Percentiles rank a stretch among this genome's conserved stretches.
Conservation (phyloP, 53 echinoderm and acorn worm genomes). For the Hippasteria phrygiana region DNA sequence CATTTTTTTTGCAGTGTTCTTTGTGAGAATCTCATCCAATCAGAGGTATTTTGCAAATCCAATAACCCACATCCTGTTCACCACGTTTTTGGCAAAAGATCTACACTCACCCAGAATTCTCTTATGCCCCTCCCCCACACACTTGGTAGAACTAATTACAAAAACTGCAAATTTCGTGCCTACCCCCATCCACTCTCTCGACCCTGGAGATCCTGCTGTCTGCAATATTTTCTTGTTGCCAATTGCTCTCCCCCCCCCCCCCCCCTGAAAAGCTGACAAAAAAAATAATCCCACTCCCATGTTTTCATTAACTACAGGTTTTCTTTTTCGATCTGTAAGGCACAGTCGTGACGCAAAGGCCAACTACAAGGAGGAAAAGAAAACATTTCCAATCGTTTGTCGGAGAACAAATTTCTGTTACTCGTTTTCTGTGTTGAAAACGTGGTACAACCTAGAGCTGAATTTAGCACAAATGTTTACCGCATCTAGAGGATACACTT, state of each 20-base stretch:
- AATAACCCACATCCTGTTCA: not conserved
- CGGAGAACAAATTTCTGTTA: too few relatives aligned
- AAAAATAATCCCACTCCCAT: not conserved
- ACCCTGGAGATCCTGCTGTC: conserved; percentile 35
- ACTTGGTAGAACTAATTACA: conserved; percentile 41
- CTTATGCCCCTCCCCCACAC: not conserved
- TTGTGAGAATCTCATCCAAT: too few relatives aligned
- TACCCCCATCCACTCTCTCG: conserved; percentile 14
- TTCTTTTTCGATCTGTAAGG: not conserved
- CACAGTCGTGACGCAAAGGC: not conserved
- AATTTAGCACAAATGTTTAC: too few relatives aligned
- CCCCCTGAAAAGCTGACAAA: not conserved
- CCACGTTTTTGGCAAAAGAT: not conserved
- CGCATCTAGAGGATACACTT: too few relatives aligned
- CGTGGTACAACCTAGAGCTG: too few relatives aligned
- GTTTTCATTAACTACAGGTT: conserved; percentile 11
- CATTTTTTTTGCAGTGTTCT: too few relatives aligned
- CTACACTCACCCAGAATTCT: not conserved
- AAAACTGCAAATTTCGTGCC: not conserved
- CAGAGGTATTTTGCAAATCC: too few relatives aligned
- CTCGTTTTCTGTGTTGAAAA: too few relatives aligned
- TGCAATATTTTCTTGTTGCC: conserved; percentile 47
- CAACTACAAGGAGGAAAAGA: not conserved
- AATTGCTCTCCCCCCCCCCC: too few relatives aligned
- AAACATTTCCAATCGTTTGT: too few relatives aligned